A percentile compares a stretch with the other conserved stretches of the same genome.
phyloP scores from a whole-genome alignment of 2,888 invertebrate genomes.

The Vanessa cardui region DNA sequence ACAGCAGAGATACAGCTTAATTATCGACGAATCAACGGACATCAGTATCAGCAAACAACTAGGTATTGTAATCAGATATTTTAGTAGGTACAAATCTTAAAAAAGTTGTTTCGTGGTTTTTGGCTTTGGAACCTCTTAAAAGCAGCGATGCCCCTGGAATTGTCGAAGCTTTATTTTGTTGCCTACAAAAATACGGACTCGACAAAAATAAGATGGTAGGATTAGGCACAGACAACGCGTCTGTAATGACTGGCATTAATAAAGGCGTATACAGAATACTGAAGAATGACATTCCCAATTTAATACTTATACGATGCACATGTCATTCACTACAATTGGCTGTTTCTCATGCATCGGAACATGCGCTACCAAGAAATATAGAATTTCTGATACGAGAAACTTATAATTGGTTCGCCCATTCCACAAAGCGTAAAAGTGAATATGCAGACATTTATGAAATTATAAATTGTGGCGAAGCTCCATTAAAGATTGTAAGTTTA shows the following conservation, averaged over 20 bases:
- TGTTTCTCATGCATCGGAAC: slow-evolving; percentile 46
- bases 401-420: slow-evolving; percentile 49
- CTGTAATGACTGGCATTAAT: slow-evolving; percentile 50
- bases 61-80: slow-evolving; percentile 39
- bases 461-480: slow-evolving; percentile 47
- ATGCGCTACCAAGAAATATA: slow-evolving; percentile 48
- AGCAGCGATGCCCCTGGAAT: not conserved
- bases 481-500: no score
- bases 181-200: not conserved
- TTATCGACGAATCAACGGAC: slow-evolving; percentile 43
- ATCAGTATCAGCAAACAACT: slow-evolving; percentile 24
- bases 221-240: slow-evolving; percentile 52
- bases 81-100: slow-evolving; percentile 29
- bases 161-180: not conserved
- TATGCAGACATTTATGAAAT: slow-evolving; percentile 45
- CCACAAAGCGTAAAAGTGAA: slow-evolving; percentile 41
- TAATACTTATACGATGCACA: slow-evolving; percentile 44
- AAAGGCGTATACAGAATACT: slow-evolving; percentile 47
- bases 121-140: slow-evolving; percentile 1
- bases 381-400: slow-evolving; percentile 51
- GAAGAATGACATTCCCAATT: slow-evolving; percentile 43
- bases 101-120: slow-evolving; percentile 4
- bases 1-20: slow-evolving; percentile 24
- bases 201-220: slow-evolving; percentile 44
- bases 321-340: slow-evolving; percentile 50